These are phyloP conservation scores for Chrysolina americana DNA, from an alignment of 2,888 invertebrate species.

Conservation along the genomic window DNA sequence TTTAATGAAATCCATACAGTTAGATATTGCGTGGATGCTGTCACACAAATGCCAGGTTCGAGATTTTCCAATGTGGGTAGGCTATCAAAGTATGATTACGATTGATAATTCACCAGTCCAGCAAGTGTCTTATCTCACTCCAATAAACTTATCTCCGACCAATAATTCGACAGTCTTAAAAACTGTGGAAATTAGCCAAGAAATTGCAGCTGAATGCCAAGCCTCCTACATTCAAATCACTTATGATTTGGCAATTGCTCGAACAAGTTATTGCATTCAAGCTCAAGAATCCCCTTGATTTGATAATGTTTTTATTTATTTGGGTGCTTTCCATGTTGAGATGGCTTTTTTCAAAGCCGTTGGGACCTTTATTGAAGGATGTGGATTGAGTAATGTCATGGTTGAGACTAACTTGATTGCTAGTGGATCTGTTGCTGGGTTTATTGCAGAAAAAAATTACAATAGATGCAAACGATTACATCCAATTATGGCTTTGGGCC, in stretches of 20 bases:
- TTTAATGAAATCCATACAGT: no score
- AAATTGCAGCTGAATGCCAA: slow-evolving; percentile 54
- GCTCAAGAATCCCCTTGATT: slow-evolving; percentile 55
- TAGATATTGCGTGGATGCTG: no score
- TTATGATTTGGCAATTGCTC: slow-evolving; percentile 58
- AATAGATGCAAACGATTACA: slow-evolving; percentile 49
- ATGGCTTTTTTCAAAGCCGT: slow-evolving; percentile 48
- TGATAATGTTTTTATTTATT: slow-evolving; percentile 61
- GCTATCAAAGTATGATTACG: no score
- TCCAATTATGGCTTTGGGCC: slow-evolving; percentile 44
- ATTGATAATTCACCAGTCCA: no score
- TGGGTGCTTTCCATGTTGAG: slow-evolving; percentile 53
- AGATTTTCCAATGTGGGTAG: no score
- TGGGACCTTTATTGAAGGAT: slow-evolving; percentile 47
- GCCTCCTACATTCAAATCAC: slow-evolving; percentile 52
- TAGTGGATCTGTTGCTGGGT: slow-evolving; percentile 40
- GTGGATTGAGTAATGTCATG: slow-evolving; percentile 44
- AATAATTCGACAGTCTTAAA: slow-evolving; percentile 54
- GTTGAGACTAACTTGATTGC: slow-evolving; percentile 40
- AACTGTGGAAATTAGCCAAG: slow-evolving; percentile 55
- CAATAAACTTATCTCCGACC: slow-evolving; percentile 61
- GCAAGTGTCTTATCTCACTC: no score
- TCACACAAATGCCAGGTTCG: no score
- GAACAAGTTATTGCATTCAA: slow-evolving; percentile 53
- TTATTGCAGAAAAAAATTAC: slow-evolving; percentile 45